These are phyloP conservation scores for Ochropleura leucogaster DNA, from an alignment of 2,888 invertebrate genomes.

Conservation along the genomic window DNA sequence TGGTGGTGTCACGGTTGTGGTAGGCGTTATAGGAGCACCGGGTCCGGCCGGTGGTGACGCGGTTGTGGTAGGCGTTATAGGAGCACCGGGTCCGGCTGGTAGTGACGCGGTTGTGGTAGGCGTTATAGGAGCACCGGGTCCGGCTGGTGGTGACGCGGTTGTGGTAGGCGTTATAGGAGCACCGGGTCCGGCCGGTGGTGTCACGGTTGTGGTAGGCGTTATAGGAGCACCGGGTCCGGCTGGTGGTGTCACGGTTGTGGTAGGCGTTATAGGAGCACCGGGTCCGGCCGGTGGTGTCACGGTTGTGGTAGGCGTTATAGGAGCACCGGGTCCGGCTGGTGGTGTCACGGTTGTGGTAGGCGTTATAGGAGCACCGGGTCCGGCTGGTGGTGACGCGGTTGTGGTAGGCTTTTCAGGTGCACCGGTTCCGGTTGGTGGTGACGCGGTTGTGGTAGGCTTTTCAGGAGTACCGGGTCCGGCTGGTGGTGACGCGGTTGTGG, in stretches of 20 bases:
- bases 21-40: background rate
- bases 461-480: accelerated
- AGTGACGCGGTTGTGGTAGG: background rate
- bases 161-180: background rate
- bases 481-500: background rate
- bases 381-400: accelerated
- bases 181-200: accelerated
- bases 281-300: accelerated
- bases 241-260: accelerated
- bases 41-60: background rate
- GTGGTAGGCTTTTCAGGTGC: background rate
- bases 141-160: background rate
- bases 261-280: background rate
- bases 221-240: background rate
- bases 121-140: background rate
- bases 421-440: accelerated
- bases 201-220: background rate
- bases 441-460: background rate
- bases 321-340: accelerated
- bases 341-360: background rate
- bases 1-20: background rate
- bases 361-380: background rate
- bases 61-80: background rate
- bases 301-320: too few species aligned
- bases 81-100: background rate